Percentiles rank a stretch among this genome's conserved stretches.
These are phyloP conservation scores for Balaeniceps rex DNA, from an alignment of 2,113 vertebrate species.

Conservation along the genomic window DNA sequence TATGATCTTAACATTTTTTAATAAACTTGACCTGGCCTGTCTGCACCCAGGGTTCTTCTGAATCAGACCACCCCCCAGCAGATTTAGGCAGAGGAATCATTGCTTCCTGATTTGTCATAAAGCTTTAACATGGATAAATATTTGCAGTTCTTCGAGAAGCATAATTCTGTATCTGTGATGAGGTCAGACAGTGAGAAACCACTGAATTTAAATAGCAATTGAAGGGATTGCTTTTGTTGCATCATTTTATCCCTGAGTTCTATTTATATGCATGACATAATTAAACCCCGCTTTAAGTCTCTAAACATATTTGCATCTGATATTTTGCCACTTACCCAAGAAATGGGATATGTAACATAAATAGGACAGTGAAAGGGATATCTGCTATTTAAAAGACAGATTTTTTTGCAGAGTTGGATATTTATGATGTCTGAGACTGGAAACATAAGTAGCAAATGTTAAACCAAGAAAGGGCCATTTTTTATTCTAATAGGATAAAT, in stretches of 20 bases:
- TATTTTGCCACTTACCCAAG: neutral
- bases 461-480: neutral
- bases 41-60: neutral
- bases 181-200: neutral
- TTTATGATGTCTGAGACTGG: neutral
- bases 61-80: neutral
- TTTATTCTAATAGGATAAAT: neutral
- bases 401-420: neutral
- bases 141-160: neutral
- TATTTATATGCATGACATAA: neutral
- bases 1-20: neutral
- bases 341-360: neutral
- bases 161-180: neutral
- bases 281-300: neutral
- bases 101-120: neutral
- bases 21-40: neutral
- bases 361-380: neutral
- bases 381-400: neutral
- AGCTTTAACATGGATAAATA: neutral
- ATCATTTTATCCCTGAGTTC: neutral
- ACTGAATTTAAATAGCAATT: neutral
- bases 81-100: neutral
- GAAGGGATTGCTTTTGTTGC: neutral
- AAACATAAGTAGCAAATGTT: neutral
- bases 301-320: neutral